These are phyloP conservation scores for Eueremaeus valkanovi DNA, from an alignment of 2,888 invertebrate genomes.

Conservation along the genomic window DNA sequence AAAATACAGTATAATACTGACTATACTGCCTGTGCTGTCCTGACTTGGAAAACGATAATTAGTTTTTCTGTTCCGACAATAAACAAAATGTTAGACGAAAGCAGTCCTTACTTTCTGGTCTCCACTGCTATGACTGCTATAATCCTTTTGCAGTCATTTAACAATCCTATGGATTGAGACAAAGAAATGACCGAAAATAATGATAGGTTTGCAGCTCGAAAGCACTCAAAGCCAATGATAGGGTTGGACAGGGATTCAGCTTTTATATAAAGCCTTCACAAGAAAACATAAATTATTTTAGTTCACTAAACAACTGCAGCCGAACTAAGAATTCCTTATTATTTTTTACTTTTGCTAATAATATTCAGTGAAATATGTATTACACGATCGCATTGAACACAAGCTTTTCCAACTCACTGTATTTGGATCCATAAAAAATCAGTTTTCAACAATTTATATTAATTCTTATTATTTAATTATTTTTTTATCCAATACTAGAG, in stretches of 20 bases:
- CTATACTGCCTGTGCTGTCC: slow-evolving; percentile 4
- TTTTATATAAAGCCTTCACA: background rate
- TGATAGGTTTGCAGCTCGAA: slow-evolving; percentile 15
- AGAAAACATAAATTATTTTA: slow-evolving; percentile 5
- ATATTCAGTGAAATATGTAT: slow-evolving; percentile 13
- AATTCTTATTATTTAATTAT: no score
- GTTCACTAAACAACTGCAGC: no score
- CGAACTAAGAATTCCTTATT: background rate
- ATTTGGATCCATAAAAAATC: background rate
- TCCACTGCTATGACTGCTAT: slow-evolving; percentile 1
- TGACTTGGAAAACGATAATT: slow-evolving; percentile 32
- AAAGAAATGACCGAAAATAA: slow-evolving; percentile 33
- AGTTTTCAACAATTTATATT: no score
- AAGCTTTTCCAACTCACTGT: background rate
- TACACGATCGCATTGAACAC: background rate
- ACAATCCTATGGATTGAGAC: slow-evolving; percentile 22
- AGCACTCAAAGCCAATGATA: slow-evolving; percentile 20
- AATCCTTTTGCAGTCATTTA: slow-evolving; percentile 30
- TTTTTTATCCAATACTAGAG: no score
- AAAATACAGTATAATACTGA: no score
- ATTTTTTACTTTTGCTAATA: background rate
- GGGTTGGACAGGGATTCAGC: slow-evolving; percentile 25
- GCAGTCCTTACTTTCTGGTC: slow-evolving; percentile 16
- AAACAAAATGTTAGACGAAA: slow-evolving; percentile 19
- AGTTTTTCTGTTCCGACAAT: slow-evolving; percentile 26